Base-by-base conservation (phyloP, 1,140 invertebrate genomes). In the Oscheius sp. region DNA sequence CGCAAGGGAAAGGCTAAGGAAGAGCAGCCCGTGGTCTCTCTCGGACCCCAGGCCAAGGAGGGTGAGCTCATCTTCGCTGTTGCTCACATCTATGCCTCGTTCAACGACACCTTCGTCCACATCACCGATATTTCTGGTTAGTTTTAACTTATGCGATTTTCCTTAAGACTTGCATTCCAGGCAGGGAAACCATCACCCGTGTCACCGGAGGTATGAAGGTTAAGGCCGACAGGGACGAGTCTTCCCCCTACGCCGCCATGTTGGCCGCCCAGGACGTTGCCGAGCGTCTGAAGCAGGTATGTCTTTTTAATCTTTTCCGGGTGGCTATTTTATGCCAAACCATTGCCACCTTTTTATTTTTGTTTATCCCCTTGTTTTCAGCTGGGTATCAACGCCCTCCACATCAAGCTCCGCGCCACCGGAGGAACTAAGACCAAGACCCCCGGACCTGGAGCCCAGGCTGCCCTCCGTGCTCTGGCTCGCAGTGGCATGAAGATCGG, bases 191-290 rank as follows among this genome's bases (percentile, higher is more conserved):
- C 1, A 98, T 99, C 84, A 92, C 93, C 69, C 89, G 95, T 83
- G 92, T 99, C 35, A 99, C 97, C 82, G 97, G 97, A 86, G 97
- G 97, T 72, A 99, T 99, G 97, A 99, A 99, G 88, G 97, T 99
- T 0, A 99, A 99, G 87, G 96, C 96, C 82, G 97, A 99, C 88
- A 90, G 97, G 89, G 97, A 99, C 88, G 97, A 99, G 88, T 93
- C 95, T 79, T 98, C 95, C 32, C 97, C 97, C 18, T 99, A 99
- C 84, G 97, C 96, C 85, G 96, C 96, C 91, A 99, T 99, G 96
- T 95, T 99, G 88, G 97, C 97, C 84, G 95, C 96, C 77, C 96
- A 99, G 91, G 97, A 99, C 89, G 97, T 99, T 70, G 94, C 96
- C 84, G 97, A 99, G 86, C 96, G 95, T 84, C 99, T 96, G 87